Percentiles rank a stretch among this genome's conserved stretches.
These are phyloP conservation scores for Trematocara variabile DNA, from an alignment of 2,113 vertebrate species.

Conservation along the genomic window DNA sequence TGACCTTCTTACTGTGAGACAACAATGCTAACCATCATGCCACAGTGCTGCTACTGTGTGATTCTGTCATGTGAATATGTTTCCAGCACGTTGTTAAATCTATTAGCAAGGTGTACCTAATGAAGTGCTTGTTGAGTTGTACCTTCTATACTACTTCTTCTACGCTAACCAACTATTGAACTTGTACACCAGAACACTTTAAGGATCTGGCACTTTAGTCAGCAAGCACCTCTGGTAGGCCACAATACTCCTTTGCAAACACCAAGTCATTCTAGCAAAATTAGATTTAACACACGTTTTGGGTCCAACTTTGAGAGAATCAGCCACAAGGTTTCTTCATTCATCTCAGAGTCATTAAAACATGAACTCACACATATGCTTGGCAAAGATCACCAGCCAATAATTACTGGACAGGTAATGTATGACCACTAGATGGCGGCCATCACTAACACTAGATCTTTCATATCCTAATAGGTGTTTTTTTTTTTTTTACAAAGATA, in stretches of 20 bases:
- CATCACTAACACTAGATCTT: not conserved
- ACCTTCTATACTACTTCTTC: not conserved
- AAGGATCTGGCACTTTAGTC: not conserved
- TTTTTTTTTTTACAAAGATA: not conserved
- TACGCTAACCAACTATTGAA: not conserved
- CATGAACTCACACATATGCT: not conserved
- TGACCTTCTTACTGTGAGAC: not conserved
- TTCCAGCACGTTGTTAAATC: not conserved
- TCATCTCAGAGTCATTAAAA: not conserved
- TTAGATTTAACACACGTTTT: not conserved
- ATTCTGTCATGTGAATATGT: not conserved
- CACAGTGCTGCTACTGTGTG: not conserved
- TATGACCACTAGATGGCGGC: constrained; percentile 42
- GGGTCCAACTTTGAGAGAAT: not conserved
- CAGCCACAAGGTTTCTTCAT: not conserved
- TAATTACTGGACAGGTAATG: not conserved
- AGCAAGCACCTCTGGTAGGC: not conserved
- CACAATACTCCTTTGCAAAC: not conserved
- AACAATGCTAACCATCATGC: not conserved
- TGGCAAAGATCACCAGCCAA: not conserved
- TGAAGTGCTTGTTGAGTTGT: not conserved
- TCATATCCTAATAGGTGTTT: not conserved
- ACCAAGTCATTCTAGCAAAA: not conserved
- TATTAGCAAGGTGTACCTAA: not conserved
- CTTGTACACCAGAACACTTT: not conserved